Percentiles rank a stretch among this genome's conserved stretches.
Evolutionary conservation across 2,113 vertebrate genomes (phyloP).

Genomic region (Taxidea taxus): DNA sequence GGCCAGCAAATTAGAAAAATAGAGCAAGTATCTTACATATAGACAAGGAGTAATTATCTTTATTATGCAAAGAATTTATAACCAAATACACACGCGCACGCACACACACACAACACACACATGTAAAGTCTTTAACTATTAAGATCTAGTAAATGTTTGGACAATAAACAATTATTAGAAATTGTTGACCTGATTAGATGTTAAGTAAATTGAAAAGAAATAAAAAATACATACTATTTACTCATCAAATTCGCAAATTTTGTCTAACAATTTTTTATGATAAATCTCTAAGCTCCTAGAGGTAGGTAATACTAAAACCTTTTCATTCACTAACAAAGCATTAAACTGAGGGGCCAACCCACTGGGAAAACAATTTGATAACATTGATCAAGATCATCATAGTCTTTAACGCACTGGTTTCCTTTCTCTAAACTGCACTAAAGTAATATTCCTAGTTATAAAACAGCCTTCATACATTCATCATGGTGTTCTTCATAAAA

Average conservation of each 20-base stretch:
- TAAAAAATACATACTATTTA: neutral
- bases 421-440: neutral
- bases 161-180: neutral
- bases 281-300: neutral
- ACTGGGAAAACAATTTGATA: neutral
- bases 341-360: neutral
- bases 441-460: neutral
- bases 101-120: neutral
- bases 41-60: neutral
- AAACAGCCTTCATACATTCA: neutral
- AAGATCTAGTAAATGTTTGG: neutral
- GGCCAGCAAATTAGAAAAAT: neutral
- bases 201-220: constrained; percentile 21
- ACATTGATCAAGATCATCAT: neutral
- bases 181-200: neutral
- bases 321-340: neutral
- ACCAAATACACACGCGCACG: neutral
- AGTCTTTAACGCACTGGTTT: neutral
- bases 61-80: neutral
- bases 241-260: neutral
- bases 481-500: neutral
- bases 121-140: neutral
- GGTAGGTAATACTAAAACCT: neutral
- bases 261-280: neutral
- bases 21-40: neutral